These are phyloP conservation scores for Adelognathus sp. DNA, from an alignment of 2,888 invertebrate species.

Conservation along the genomic window DNA sequence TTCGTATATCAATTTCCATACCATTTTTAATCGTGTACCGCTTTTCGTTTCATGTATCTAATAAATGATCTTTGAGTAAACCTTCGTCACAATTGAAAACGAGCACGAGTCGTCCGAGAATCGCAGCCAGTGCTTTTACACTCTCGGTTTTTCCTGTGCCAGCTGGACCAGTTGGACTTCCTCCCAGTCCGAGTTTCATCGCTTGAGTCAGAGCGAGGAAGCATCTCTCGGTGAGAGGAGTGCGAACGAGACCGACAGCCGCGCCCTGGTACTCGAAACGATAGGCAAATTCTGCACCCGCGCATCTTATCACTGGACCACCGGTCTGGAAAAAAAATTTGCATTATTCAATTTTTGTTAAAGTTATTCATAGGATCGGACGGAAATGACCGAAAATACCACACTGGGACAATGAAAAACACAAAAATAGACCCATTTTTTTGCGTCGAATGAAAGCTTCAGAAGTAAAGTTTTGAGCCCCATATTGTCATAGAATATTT, in stretches of 20 bases:
- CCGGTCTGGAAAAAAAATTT: constrained; percentile 75
- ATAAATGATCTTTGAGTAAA: constrained; percentile 42
- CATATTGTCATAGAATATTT: too few species aligned
- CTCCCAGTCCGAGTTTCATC: constrained; percentile 97
- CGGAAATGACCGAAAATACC: too few species aligned
- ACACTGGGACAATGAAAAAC: too few species aligned
- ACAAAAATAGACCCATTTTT: too few species aligned
- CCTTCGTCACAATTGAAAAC: constrained; percentile 98
- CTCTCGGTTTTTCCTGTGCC: constrained; percentile 99
- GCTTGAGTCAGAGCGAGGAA: constrained; percentile 98
- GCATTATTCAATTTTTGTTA: not conserved
- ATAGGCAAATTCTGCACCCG: constrained; percentile 96
- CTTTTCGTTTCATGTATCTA: not conserved
- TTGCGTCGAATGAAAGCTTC: too few species aligned
- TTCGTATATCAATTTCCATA: too few species aligned
- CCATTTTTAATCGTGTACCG: too few species aligned
- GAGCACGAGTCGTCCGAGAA: constrained; percentile 95
- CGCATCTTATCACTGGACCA: constrained; percentile 92
- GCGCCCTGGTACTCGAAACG: constrained; percentile 99
- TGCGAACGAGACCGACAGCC: constrained; percentile 96
- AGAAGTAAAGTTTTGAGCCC: too few species aligned
- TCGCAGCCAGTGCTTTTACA: constrained; percentile 95
- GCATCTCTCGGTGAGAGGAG: constrained; percentile 98
- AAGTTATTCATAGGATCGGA: not conserved
- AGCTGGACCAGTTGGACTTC: constrained; percentile 99